Evolutionary conservation across 92 coral and sea anemone genomes (phyloP).

Genomic region (Siderastrea siderea): DNA sequence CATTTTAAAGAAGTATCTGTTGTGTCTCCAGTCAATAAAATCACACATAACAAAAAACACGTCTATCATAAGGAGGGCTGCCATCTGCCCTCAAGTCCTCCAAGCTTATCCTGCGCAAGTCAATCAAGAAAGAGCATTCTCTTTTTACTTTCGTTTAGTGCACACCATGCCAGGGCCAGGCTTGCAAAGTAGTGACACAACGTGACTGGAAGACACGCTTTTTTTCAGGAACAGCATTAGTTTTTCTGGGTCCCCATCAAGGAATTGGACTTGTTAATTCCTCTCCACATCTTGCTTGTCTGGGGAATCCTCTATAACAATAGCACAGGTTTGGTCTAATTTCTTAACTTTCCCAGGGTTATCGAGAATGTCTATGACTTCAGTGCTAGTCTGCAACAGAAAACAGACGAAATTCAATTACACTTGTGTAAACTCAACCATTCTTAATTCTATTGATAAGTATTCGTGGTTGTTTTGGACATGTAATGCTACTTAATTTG

Average conservation of each 20-base stretch:
- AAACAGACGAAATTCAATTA: too few relatives aligned
- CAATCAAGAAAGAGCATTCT: constrained; percentile 7
- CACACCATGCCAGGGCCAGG: constrained; percentile 36
- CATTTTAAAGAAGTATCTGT: too few relatives aligned
- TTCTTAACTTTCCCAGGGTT: too few relatives aligned
- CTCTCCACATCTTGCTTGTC: constrained; percentile 1
- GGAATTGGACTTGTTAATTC: constrained; percentile 3
- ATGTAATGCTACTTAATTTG: too few relatives aligned
- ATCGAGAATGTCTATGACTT: too few relatives aligned
- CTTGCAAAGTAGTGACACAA: constrained; percentile 1
- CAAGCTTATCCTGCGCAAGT: constrained; percentile 20
- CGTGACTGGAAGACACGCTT: not conserved
- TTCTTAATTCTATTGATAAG: too few relatives aligned
- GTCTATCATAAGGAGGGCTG: constrained; percentile 28
- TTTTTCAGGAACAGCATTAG: constrained; percentile 11
- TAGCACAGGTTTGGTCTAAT: too few relatives aligned
- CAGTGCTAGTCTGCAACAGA: too few relatives aligned
- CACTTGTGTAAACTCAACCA: too few relatives aligned
- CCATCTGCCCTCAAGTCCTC: constrained; percentile 32
- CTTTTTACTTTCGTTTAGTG: constrained; percentile 18
- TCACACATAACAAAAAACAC: not conserved
- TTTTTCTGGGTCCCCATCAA: constrained; percentile 22
- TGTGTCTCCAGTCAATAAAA: not conserved
- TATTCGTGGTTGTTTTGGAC: too few relatives aligned
- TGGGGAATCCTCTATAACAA: constrained; percentile 37